Evolutionary conservation across 2,113 vertebrate species (phyloP).

Genomic region (Scomber colias): DNA sequence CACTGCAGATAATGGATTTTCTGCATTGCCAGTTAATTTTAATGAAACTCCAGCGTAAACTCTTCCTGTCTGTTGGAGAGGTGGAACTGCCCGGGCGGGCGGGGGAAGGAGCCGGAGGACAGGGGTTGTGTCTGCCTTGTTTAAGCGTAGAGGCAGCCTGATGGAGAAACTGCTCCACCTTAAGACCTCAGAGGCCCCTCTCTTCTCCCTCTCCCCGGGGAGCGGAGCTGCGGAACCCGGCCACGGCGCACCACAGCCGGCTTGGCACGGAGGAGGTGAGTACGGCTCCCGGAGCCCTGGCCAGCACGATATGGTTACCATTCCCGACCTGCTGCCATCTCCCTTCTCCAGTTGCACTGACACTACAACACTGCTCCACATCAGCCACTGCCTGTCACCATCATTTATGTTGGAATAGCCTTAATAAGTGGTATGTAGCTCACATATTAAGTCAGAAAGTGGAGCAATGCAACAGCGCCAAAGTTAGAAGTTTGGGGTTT

Average conservation of each 20-base stretch:
- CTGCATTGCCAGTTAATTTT: slow-evolving; percentile 30
- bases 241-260: slow-evolving; percentile 63
- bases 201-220: slow-evolving; percentile 53
- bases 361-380: slow-evolving; percentile 46
- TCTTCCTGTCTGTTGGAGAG: slow-evolving; percentile 33
- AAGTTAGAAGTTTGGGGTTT: background rate
- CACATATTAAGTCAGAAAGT: background rate
- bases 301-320: slow-evolving; percentile 48
- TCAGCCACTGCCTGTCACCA: slow-evolving; percentile 36
- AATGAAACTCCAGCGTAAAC: slow-evolving; percentile 43
- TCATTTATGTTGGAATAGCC: slow-evolving; percentile 1
- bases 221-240: slow-evolving; percentile 58
- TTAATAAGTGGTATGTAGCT: background rate
- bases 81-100: slow-evolving; percentile 2
- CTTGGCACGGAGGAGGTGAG: slow-evolving; percentile 63
- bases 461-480: background rate
- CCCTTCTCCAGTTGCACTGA: slow-evolving; percentile 50
- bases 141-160: background rate
- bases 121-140: slow-evolving; percentile 31
- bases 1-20: background rate
- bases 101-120: slow-evolving; percentile 37
- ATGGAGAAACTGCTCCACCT: slow-evolving; percentile 65
- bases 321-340: slow-evolving; percentile 45
- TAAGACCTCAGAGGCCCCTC: slow-evolving; percentile 75
- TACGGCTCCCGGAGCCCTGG: slow-evolving; percentile 44